A percentile compares a stretch with the other conserved stretches of the same genome.
phyloP scores from a whole-genome alignment of 2,113 vertebrate genomes.

The Silurus asotus region DNA sequence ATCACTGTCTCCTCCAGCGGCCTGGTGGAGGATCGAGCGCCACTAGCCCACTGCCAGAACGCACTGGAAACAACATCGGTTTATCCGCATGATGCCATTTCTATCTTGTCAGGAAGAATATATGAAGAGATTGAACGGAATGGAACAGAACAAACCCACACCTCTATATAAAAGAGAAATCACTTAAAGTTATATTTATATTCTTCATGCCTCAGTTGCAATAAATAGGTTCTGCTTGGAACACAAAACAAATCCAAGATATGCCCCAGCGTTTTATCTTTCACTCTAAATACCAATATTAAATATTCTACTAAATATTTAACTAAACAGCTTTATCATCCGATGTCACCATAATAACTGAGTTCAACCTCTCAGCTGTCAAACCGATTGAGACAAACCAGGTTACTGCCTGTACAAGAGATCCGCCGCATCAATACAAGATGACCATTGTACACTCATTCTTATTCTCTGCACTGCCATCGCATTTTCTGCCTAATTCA shows the following conservation, averaged over 20 bases:
- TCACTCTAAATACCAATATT: not conserved
- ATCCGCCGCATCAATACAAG: not conserved
- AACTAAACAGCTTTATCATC: not conserved
- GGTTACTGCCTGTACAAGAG: not conserved
- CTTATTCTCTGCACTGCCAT: slow-evolving; percentile 11
- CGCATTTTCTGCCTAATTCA: slow-evolving; percentile 61
- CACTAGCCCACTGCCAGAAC: slow-evolving; percentile 31
- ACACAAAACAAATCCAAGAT: not conserved
- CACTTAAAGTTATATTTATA: not conserved
- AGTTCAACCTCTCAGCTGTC: not conserved
- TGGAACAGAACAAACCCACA: not conserved
- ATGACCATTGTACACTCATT: slow-evolving; percentile 10
- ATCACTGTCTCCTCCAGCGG: slow-evolving; percentile 57
- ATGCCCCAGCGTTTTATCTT: not conserved
- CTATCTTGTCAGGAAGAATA: slow-evolving; percentile 1
- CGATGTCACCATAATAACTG: not conserved
- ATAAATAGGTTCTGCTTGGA: not conserved
- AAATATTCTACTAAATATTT: not conserved
- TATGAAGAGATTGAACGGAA: slow-evolving; percentile 3
- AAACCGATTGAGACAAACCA: slow-evolving; percentile 21
- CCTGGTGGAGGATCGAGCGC: slow-evolving; percentile 24
- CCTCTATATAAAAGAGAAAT: not conserved
- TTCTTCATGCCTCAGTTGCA: not conserved
- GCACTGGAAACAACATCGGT: slow-evolving; percentile 32
- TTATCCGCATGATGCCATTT: slow-evolving; percentile 21